Percentiles rank a stretch among this genome's conserved stretches.
phyloP scores from a whole-genome alignment of 2,888 invertebrate genomes.

The Hirudinaria manillensis region DNA sequence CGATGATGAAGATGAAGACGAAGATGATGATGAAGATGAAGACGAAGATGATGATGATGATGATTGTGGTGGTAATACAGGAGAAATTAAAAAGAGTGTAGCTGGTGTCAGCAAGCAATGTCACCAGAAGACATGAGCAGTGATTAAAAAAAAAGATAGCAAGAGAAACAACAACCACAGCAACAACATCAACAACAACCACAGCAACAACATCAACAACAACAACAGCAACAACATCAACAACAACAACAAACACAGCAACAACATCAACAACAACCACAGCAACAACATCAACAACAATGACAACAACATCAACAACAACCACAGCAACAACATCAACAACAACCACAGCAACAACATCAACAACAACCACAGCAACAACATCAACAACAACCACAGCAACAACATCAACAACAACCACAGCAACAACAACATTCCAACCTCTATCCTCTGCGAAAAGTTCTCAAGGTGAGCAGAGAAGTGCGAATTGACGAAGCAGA shows the following conservation, averaged over 20 bases:
- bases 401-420: background rate
- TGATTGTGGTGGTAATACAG: no score
- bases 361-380: background rate
- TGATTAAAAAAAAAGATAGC: no score
- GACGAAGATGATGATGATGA: background rate
- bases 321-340: background rate
- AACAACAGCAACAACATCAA: background rate
- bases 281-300: background rate
- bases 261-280: background rate
- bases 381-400: background rate
- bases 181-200: background rate
- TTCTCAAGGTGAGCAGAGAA: conserved; percentile 81
- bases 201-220: background rate
- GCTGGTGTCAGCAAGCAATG: no score
- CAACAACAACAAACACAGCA: background rate
- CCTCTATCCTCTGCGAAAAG: conserved; percentile 72
- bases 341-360: background rate
- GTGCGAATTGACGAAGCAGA: conserved; percentile 83
- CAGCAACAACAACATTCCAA: conserved; percentile 36
- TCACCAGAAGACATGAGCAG: no score
- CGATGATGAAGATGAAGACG: background rate
- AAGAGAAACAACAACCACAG: background rate
- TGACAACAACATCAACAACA: background rate
- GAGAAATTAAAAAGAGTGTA: no score
- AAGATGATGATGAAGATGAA: background rate